Conservation (phyloP, 2,113 vertebrate genomes). For the Channa argus region DNA sequence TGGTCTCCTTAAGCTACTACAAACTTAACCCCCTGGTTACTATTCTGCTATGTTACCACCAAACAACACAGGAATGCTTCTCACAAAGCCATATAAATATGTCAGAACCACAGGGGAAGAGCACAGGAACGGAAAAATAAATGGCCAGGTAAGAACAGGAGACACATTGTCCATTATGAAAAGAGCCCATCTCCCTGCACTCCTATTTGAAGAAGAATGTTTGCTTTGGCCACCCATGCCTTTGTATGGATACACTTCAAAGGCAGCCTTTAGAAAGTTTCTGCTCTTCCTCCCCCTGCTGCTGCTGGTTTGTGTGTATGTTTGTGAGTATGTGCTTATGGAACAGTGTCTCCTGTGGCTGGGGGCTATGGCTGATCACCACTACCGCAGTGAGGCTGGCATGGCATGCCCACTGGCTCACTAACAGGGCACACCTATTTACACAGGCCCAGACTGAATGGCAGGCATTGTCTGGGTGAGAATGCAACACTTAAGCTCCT, state of each 20-base stretch:
- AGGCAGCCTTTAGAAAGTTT: constrained; percentile 61
- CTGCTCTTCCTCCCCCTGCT: constrained; percentile 70
- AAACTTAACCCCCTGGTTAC: constrained; percentile 44
- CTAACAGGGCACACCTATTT: constrained; percentile 81
- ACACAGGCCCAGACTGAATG: constrained; percentile 76
- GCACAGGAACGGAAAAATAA: constrained; percentile 34
- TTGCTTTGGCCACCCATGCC: constrained; percentile 62
- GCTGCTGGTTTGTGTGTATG: constrained; percentile 52
- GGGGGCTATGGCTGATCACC: constrained; percentile 67
- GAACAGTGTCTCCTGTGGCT: constrained; percentile 62
- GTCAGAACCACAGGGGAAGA: constrained; percentile 45
- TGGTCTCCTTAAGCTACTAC: constrained; percentile 44
- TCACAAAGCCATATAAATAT: constrained; percentile 48
- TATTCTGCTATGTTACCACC: constrained; percentile 40
- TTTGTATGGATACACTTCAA: constrained; percentile 69
- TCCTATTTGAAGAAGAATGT: constrained; percentile 37
- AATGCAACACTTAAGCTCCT: constrained; percentile 82
- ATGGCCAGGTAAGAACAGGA: constrained; percentile 22
- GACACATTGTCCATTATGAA: constrained; percentile 60
- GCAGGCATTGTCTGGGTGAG: constrained; percentile 77
- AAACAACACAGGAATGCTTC: constrained; percentile 32
- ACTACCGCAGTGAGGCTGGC: constrained; percentile 65
- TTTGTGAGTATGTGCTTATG: constrained; percentile 46
- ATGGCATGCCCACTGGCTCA: constrained; percentile 74
- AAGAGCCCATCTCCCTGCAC: constrained; percentile 43